Evolutionary conservation across 2,888 invertebrate species (phyloP), one percentile per base, ranked within the genome.

Genomic region (Cephus runcator): DNA sequence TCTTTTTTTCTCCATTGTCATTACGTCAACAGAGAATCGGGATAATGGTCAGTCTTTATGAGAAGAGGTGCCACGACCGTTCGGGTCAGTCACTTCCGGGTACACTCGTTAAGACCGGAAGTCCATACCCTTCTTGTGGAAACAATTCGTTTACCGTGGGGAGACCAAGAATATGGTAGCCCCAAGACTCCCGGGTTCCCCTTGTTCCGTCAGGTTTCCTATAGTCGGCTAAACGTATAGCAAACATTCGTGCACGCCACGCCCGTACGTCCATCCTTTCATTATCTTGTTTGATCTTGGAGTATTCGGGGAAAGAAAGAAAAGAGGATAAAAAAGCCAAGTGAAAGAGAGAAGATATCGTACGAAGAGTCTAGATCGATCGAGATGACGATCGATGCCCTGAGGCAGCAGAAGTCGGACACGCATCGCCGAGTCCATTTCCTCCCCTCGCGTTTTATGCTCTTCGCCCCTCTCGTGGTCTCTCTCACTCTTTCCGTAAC

Each of bases 231-330:
- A 69, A 69, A 69, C 33, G 33, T 33, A 69, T 69, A 33, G 69
- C 69, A 69, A 69, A 69, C 69, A 69, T 69, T 69, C 69, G 69
- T 69, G 69, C 69, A 33, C 69, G 80, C 77, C 69, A 36, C 69
- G 34, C 76, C 77, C 79, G 73, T 77, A 69, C 76, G 56, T 76
- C 77, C 35, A 15, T 56, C 33, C 68, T 76, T 77, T 69, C 73
- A 76, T 78, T 81, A 82, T 82, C 83, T 73, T 82, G 79, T 80
- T 80, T 76, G 79, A 82, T 82, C 81, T 83, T 69, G 68, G 76
- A 77, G 68, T 56, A 77, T 79, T 79, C 77, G 79, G n/a, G 34
- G 77, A 73, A 77, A 77, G 77, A 73, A 79, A 79, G 76, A 68
- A 69, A 69, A 69, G 33, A 33, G 69, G 69, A 69, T 69, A 30